Evolutionary conservation across 2,888 invertebrate genomes (phyloP).

Genomic region (Choristoneura rosaceana): DNA sequence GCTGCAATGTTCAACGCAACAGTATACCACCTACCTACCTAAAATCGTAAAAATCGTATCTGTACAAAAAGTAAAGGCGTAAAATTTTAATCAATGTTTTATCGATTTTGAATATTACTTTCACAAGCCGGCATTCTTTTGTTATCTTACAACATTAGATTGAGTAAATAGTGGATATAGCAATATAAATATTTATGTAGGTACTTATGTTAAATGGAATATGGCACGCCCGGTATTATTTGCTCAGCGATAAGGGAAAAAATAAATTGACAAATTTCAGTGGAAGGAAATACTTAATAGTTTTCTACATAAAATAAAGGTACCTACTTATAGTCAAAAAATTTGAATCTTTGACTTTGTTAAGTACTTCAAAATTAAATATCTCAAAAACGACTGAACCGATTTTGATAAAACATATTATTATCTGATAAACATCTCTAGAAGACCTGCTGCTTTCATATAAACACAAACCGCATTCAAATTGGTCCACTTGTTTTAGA

Average conservation of each 20-base stretch:
- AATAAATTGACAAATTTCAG: background rate
- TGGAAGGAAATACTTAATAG: background rate
- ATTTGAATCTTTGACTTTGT: no score
- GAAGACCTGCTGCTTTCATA: no score
- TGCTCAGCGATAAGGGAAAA: background rate
- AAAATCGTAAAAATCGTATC: constrained; percentile 6
- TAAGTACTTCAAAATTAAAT: no score
- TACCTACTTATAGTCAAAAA: no score
- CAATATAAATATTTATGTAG: background rate
- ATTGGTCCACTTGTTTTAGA: no score
- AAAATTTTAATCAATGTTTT: constrained; percentile 2
- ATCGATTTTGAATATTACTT: constrained; percentile 6
- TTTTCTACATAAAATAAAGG: no score
- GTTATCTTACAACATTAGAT: background rate
- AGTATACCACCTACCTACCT: background rate
- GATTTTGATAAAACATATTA: no score
- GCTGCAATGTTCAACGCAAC: background rate
- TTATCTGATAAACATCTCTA: no score
- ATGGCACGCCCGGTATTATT: background rate
- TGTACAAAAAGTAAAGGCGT: background rate
- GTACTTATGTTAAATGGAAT: background rate
- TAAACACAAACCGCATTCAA: no score
- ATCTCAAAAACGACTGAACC: no score
- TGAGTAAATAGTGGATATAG: constrained; percentile 1
- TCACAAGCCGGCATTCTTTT: constrained; percentile 11